Evolutionary conservation across 2,797 vertebrate genomes (phyloP).

Genomic region (Mallotus villosus): DNA sequence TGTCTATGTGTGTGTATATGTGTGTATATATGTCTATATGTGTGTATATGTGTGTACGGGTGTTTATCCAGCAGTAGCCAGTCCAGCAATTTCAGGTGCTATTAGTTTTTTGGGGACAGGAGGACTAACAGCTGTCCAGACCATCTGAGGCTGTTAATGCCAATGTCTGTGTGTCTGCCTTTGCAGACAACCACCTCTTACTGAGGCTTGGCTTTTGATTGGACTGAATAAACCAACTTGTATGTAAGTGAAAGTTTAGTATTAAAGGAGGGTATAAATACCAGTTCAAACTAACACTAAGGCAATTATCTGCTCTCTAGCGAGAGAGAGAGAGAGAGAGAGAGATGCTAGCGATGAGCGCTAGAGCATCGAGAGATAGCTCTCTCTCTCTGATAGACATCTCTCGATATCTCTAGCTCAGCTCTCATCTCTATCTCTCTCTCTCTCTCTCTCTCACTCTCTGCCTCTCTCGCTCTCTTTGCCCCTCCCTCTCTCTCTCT

Average conservation of each 20-base stretch:
- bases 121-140: slow-evolving; percentile 54
- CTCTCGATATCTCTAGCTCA: too few relatives aligned
- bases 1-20: slow-evolving; percentile 20
- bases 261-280: background rate
- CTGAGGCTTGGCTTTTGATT: background rate
- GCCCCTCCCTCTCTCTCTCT: slow-evolving; percentile 37
- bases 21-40: slow-evolving; percentile 5
- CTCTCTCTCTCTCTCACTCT: slow-evolving; percentile 5
- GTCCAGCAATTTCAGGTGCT: slow-evolving; percentile 44
- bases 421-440: background rate
- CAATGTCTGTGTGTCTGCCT: slow-evolving; percentile 42
- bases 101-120: slow-evolving; percentile 44
- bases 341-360: too few relatives aligned
- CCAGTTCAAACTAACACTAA: background rate
- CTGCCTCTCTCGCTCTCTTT: slow-evolving; percentile 44
- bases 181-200: slow-evolving; percentile 4
- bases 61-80: slow-evolving; percentile 42
- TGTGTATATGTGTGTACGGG: slow-evolving; percentile 14
- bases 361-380: too few relatives aligned
- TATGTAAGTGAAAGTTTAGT: background rate
- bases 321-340: too few relatives aligned
- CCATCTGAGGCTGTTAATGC: slow-evolving; percentile 49
- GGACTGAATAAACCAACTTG: background rate
- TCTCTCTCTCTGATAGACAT: too few relatives aligned
- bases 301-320: background rate